Conservation (phyloP, 2,888 invertebrate genomes). For the Habroteleia sp. region DNA sequence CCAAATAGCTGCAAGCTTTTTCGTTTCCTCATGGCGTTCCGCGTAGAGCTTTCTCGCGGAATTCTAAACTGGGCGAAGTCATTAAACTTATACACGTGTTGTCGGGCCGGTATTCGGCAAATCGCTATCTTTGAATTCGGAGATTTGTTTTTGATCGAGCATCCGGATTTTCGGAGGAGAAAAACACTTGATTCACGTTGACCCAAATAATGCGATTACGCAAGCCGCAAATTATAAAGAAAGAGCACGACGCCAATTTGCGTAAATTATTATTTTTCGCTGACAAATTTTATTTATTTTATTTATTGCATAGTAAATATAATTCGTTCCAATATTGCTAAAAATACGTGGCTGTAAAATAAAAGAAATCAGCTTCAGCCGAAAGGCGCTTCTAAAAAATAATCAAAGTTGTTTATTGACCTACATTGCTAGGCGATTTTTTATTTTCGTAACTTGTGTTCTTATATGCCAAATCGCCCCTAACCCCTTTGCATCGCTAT, state of each 20-base stretch:
- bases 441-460: too few species aligned
- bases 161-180: conserved; percentile 10
- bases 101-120: conserved; percentile 62
- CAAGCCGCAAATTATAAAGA: conserved; percentile 4
- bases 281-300: too few species aligned
- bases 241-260: conserved; percentile 9
- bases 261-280: conserved; percentile 2
- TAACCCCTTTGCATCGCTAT: too few species aligned
- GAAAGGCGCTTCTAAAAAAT: too few species aligned
- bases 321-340: too few species aligned
- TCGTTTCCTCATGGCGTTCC: conserved; percentile 59
- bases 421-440: too few species aligned
- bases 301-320: too few species aligned
- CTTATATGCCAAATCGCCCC: too few species aligned
- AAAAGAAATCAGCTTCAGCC: too few species aligned
- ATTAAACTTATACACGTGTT: conserved; percentile 53
- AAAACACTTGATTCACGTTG: conserved; percentile 2
- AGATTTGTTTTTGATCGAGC: not conserved
- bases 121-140: conserved; percentile 16
- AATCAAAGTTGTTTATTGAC: too few species aligned
- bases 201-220: conserved; percentile 10
- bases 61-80: conserved; percentile 65
- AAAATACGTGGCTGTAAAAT: too few species aligned
- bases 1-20: conserved; percentile 33
- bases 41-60: conserved; percentile 62